Evolutionary conservation across 2,797 vertebrate species (phyloP).

Genomic region (Bucorvus abyssinicus): DNA sequence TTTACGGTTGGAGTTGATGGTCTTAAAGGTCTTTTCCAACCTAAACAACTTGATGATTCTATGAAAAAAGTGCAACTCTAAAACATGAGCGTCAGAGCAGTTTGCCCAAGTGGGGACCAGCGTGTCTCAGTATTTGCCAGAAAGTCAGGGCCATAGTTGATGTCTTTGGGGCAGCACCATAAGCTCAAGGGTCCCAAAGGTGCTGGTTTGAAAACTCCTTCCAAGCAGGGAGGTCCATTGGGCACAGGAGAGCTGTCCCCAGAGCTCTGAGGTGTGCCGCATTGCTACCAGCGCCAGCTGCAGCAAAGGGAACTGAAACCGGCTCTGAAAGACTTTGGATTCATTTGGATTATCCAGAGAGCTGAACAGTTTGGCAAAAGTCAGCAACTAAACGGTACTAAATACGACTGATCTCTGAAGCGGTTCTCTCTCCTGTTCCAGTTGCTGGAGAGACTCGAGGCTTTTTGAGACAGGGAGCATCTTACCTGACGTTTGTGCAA

Average conservation of each 20-base stretch:
- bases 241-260: background rate
- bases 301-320: background rate
- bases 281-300: background rate
- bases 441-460: background rate
- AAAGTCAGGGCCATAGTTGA: accelerated
- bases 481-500: background rate
- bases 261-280: background rate
- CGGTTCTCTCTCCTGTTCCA: background rate
- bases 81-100: accelerated
- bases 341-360: background rate
- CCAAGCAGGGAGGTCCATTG: too few species aligned
- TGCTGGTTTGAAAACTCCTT: background rate
- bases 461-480: background rate
- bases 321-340: background rate
- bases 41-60: background rate
- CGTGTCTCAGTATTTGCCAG: accelerated
- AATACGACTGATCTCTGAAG: background rate
- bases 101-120: background rate
- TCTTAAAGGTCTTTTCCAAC: background rate
- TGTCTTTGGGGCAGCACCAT: background rate
- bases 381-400: background rate
- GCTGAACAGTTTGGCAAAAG: background rate
- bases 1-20: background rate
- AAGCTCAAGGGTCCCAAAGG: background rate
- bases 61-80: background rate